Evolutionary conservation across 2,113 vertebrate genomes (phyloP), one percentile per base, ranked within the genome.

Genomic region (Calidris pugnax): DNA sequence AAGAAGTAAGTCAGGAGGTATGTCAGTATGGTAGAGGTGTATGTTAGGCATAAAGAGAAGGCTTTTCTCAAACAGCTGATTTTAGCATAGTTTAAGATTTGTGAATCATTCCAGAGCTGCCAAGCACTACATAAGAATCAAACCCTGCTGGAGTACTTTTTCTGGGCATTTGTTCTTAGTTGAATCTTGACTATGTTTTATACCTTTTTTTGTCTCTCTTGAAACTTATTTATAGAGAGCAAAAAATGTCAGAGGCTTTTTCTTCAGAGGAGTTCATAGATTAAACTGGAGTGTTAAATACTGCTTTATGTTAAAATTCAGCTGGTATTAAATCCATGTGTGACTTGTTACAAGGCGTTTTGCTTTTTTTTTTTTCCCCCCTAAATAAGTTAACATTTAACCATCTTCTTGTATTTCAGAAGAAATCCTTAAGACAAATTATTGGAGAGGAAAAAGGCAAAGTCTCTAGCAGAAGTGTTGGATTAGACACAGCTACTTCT

Each of bases 321-420:
- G 32, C 51, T 92, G 15, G 13, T 7, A 5, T 35, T 48, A 41
- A 92, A 76, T 80, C 35, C 24, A 1, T 19, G 13, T 6, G 4
- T 48, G 33, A 22, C 19, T 75, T 30, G 27, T 3, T 80, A 48
- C 56, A 51, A 62, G 50, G 5, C 16, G 28, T 45, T 81, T 45
- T n/a, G 41, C 10, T 7, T 43, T 8, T 56, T 50, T 11, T 37
- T 47, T 53, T 35, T 8, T n/a, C n/a, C n/a, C 10, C 27, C 39
- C 24, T 28, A 53, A 72, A 32, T 74, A 72, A 72, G 41, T 22
- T 86, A 66, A 79, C 17, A 28, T 35, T 45, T 39, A 45, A 72
- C 71, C 6, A 51, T 86, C 11, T 7, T 91, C 66, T 94, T 97
- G 24, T 95, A 59, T 98, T 98, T 88, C 98, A 98, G 98, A 98